Evolutionary conservation across 2,797 vertebrate species (phyloP), one percentile per base, ranked within the genome.

Genomic region (Hipposideros larvatus): DNA sequence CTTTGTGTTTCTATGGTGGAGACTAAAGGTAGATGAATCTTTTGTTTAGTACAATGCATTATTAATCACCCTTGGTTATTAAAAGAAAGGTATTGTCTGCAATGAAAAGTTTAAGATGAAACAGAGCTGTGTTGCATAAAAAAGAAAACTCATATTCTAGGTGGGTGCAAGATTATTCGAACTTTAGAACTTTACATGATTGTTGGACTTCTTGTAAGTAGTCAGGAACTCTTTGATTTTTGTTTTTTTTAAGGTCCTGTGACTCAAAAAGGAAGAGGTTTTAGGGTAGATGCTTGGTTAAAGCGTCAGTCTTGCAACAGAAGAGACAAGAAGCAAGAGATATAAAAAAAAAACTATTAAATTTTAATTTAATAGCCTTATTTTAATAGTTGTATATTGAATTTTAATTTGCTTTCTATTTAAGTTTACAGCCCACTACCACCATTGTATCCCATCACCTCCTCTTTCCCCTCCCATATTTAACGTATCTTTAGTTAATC

Each of bases 61-160:
- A 91, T 74, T 83, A 91, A 87, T 94, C 74, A 87, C 14, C 8
- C 22, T 73, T 73, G 55, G 24, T 92, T 92, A 73, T 90, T 91
- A 89, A 86, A 97, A 41, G 34, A 65, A 96, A 85, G 10, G 11
- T 41, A 86, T 70, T 93, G 19, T 93, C 37, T 82, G 11, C 24
- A 59, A 82, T 15, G 15, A 77, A 91, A 77, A 37, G 0, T 77
- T 91, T 77, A 55, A 95, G 28, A 91, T 71, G 89, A 93, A 95
- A 95, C 51, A 9, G 66, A 79, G 5, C 24, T 86, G 34, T n/a
- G 95, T 91, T 89, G 41, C 66, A 93, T 88, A 24, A 85, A 28
- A 87, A 41, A 15, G 5, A 75, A 51, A 75, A 77, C 79, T 28
- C 9, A 2, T 73, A 73, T 84, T 91, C 16, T 53, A 53, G 7